These are phyloP conservation scores for Tetragonula clypearis DNA, from an alignment of 1,140 invertebrate genomes.

Conservation along the genomic window DNA sequence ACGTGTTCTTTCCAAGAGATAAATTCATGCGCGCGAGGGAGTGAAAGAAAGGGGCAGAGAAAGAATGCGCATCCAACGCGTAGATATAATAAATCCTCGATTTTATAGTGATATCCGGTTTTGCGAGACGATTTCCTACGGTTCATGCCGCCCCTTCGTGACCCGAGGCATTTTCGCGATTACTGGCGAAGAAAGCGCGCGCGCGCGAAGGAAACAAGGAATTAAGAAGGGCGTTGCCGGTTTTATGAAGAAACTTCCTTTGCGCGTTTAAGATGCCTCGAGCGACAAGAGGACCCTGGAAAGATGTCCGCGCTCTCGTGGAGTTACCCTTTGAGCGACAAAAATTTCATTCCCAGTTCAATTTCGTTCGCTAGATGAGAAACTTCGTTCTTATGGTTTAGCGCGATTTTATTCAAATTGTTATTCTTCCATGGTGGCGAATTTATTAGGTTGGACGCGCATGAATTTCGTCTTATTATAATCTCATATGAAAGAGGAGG, in stretches of 20 bases:
- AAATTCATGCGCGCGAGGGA: not conserved
- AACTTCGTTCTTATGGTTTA: not conserved
- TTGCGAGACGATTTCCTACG: constrained; percentile 58
- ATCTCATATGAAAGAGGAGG: not conserved
- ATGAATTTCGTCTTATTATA: not conserved
- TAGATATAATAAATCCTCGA: not conserved
- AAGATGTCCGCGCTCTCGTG: constrained; percentile 15
- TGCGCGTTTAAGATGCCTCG: constrained; percentile 42
- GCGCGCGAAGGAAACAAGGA: constrained; percentile 64
- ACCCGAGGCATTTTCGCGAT: constrained; percentile 60
- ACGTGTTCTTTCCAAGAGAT: not conserved
- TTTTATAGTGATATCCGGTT: constrained; percentile 23
- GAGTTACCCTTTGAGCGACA: constrained; percentile 14
- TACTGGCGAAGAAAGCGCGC: constrained; percentile 51
- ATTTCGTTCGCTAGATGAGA: not conserved
- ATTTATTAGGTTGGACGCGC: not conserved
- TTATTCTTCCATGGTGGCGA: not conserved
- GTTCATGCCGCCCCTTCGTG: constrained; percentile 39
- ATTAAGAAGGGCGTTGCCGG: constrained; percentile 62
- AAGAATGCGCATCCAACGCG: no score
- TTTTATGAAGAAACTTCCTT: constrained; percentile 59
- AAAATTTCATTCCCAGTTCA: constrained; percentile 55
- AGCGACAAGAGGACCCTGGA: constrained; percentile 22
- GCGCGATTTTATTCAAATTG: not conserved
- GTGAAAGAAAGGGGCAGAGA: not conserved